Evolutionary conservation across 2,888 invertebrate species (phyloP).

Genomic region (Coremacera marginata): DNA sequence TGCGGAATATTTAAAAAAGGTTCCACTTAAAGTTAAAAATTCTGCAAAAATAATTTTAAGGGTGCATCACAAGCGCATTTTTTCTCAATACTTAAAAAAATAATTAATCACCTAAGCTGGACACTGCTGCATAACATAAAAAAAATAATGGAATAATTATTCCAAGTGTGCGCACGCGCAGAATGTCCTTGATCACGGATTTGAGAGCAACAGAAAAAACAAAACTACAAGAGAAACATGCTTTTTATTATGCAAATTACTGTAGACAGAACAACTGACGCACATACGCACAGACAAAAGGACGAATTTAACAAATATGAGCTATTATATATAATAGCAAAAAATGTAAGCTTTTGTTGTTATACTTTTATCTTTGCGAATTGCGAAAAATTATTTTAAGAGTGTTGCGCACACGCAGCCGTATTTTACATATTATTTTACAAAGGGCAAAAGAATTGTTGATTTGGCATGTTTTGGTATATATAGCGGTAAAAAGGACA

Average conservation of each 20-base stretch:
- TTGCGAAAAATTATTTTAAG: constrained; percentile 19
- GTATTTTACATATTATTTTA: not conserved
- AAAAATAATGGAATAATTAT: constrained; percentile 18
- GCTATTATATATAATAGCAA: constrained; percentile 23
- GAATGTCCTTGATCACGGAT: constrained; percentile 52
- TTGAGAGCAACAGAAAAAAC: constrained; percentile 33
- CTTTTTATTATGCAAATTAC: constrained; percentile 26
- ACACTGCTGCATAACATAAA: not conserved
- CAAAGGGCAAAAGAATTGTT: not conserved
- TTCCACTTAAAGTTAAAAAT: not conserved
- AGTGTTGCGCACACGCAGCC: not conserved
- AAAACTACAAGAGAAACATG: not conserved
- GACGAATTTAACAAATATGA: constrained; percentile 5
- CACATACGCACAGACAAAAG: not conserved
- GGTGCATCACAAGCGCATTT: constrained; percentile 26
- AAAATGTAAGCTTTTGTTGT: not conserved
- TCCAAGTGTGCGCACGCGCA: constrained; percentile 48
- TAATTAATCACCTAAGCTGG: not conserved
- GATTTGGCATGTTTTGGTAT: not conserved
- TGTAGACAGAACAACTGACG: not conserved
- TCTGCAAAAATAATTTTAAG: constrained; percentile 4
- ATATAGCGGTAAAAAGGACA: not conserved
- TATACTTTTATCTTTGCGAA: not conserved
- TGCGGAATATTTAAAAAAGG: not conserved
- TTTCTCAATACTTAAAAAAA: constrained; percentile 24